Percentiles rank a stretch among this genome's conserved stretches.
Evolutionary conservation across 2,888 invertebrate species (phyloP).

Genomic region (Nymphalis c-album): DNA sequence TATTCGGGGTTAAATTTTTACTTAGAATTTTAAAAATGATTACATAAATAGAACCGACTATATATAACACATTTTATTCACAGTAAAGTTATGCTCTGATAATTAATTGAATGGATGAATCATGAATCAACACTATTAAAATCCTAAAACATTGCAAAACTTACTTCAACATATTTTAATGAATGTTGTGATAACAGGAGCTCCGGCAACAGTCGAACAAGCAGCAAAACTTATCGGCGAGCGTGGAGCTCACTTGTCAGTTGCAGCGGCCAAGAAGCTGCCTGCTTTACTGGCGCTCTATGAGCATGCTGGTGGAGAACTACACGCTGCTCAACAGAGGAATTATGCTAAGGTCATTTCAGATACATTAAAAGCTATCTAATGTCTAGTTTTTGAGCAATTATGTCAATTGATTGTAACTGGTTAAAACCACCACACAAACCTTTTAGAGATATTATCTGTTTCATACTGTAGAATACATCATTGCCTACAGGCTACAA

Average conservation of each 20-base stretch:
- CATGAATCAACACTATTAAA: conserved; percentile 82
- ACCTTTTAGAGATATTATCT: background rate
- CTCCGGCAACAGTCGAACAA: conserved; percentile 86
- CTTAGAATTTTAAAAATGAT: too few relatives aligned
- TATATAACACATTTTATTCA: too few relatives aligned
- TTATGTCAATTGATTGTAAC: too few relatives aligned
- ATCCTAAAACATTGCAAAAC: too few relatives aligned
- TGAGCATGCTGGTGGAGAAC: conserved; percentile 94
- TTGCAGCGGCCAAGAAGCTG: conserved; percentile 93
- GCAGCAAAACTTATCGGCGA: conserved; percentile 89
- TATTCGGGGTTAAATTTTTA: too few relatives aligned
- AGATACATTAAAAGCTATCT: background rate
- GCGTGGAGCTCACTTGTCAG: conserved; percentile 91
- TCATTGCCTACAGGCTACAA: too few relatives aligned
- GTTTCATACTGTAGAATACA: background rate
- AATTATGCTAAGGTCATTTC: conserved; percentile 90
- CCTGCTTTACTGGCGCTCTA: conserved; percentile 92
- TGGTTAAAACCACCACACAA: background rate
- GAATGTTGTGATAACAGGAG: conserved; percentile 51
- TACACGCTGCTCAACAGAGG: conserved; percentile 90
- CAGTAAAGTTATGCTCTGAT: too few relatives aligned
- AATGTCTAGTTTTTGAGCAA: too few relatives aligned
- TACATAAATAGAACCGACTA: too few relatives aligned
- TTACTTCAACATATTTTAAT: background rate
- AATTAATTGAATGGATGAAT: too few relatives aligned